Evolutionary conservation across 2,797 vertebrate species (phyloP).

Genomic region (Epinephelus coioides): DNA sequence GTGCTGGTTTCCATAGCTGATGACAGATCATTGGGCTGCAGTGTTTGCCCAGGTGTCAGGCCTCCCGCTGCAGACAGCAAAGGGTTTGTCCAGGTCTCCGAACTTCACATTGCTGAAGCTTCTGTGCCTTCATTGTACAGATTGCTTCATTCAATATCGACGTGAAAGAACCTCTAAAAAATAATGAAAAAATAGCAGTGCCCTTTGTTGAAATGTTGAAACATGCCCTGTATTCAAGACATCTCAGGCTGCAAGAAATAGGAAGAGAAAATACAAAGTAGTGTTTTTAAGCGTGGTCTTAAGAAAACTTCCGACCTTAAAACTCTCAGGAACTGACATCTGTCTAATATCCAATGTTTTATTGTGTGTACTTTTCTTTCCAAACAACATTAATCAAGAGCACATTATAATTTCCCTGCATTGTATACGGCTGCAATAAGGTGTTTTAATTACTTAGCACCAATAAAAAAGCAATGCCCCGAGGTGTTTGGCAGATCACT

Average conservation of each 20-base stretch:
- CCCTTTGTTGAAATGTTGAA: conserved; percentile 64
- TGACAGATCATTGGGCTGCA: conserved; percentile 89
- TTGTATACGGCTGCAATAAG: conserved; percentile 67
- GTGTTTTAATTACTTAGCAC: conserved; percentile 72
- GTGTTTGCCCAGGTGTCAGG: conserved; percentile 92
- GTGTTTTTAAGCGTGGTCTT: conserved; percentile 59
- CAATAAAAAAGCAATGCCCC: conserved; percentile 61
- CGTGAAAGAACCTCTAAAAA: conserved; percentile 80
- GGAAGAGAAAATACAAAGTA: conserved; percentile 75
- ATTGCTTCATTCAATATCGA: conserved; percentile 78
- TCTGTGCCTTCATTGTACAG: conserved; percentile 77
- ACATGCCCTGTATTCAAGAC: conserved; percentile 73
- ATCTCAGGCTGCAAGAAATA: conserved; percentile 53
- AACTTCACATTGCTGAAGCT: conserved; percentile 79
- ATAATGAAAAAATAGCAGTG: conserved; percentile 70
- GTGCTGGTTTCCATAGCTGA: conserved; percentile 87
- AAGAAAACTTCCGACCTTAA: conserved; percentile 63
- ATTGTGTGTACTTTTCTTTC: conserved; percentile 39
- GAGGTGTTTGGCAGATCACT: conserved; percentile 71
- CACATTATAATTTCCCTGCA: conserved; percentile 59
- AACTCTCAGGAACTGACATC: conserved; percentile 54
- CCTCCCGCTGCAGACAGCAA: conserved; percentile 85
- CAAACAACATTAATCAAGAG: conserved; percentile 65
- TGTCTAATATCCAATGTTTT: conserved; percentile 64
- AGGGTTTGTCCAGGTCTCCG: conserved; percentile 82